A percentile compares a stretch with the other conserved stretches of the same genome.
Evolutionary conservation across 2,113 vertebrate species (phyloP).

Genomic region (Myiagra hebetior): DNA sequence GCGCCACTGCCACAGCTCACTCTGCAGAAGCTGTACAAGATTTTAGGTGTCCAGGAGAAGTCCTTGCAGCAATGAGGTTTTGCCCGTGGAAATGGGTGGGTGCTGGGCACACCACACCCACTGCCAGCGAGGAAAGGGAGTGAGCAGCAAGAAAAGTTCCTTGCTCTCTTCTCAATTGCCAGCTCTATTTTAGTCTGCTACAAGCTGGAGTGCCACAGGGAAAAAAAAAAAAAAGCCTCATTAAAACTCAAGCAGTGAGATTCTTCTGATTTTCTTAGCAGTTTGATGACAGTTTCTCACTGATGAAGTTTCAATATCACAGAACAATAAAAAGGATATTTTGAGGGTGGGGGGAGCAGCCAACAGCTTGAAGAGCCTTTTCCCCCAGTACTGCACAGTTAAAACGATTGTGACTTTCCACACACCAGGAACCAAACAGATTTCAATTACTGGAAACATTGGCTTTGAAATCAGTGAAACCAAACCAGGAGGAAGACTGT

Average conservation of each 20-base stretch:
- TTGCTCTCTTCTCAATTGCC: neutral
- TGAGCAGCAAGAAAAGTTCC: neutral
- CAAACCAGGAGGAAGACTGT: neutral
- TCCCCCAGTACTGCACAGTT: neutral
- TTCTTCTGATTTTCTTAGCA: neutral
- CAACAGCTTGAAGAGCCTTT: neutral
- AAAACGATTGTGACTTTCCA: neutral
- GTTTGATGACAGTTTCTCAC: neutral
- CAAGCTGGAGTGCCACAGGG: neutral
- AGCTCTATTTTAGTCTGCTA: neutral
- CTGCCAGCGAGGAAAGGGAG: neutral
- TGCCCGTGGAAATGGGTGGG: neutral
- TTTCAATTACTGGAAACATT: neutral
- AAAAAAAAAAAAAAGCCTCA: neutral
- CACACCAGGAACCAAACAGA: neutral
- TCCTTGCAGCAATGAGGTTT: neutral
- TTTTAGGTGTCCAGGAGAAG: neutral
- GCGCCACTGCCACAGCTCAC: accelerated
- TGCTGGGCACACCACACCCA: neutral
- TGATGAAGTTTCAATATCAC: neutral
- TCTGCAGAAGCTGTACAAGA: neutral
- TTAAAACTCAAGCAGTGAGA: neutral
- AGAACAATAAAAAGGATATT: neutral
- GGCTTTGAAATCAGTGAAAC: neutral
- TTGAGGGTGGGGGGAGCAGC: neutral